A percentile compares a stretch with the other conserved stretches of the same genome.
Conservation (phyloP, 2,888 invertebrate species). For the Brachyptera putata region DNA sequence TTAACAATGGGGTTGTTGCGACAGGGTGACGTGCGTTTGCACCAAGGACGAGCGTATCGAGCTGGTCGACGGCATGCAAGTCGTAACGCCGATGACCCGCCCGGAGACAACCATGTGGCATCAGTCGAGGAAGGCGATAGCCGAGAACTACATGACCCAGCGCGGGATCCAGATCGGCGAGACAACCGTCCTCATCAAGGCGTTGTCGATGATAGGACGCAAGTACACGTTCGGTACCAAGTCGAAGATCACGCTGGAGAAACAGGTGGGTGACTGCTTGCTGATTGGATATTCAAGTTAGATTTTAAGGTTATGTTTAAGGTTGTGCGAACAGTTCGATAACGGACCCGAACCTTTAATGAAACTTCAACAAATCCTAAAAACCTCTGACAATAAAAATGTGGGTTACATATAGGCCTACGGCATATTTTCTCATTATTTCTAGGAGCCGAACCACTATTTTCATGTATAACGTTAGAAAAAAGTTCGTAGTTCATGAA, state of each 20-base stretch:
- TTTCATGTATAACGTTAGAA: no score
- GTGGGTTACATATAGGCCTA: no score
- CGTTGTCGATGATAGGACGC: slow-evolving; percentile 65
- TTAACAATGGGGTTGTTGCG: no score
- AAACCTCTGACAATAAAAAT: no score
- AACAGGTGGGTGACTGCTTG: slow-evolving; percentile 49
- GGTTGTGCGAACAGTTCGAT: no score
- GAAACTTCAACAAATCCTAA: no score
- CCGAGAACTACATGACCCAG: slow-evolving; percentile 58
- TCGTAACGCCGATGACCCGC: background rate
- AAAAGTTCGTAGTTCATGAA: no score
- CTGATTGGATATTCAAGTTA: background rate
- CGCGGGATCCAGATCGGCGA: slow-evolving; percentile 75
- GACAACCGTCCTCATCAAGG: slow-evolving; percentile 63
- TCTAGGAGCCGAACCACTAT: no score
- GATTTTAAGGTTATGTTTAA: background rate
- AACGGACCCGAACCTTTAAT: no score
- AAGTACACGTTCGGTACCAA: slow-evolving; percentile 56
- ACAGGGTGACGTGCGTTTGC: background rate
- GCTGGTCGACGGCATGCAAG: background rate
- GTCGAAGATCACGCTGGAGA: slow-evolving; percentile 60
- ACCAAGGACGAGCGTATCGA: background rate
- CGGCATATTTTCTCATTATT: no score
- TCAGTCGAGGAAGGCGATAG: background rate
- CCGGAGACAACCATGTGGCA: background rate